Percentiles rank a stretch among this genome's conserved stretches.
Conservation (phyloP, 1,140 invertebrate species). For the Drosophila setifemur region DNA sequence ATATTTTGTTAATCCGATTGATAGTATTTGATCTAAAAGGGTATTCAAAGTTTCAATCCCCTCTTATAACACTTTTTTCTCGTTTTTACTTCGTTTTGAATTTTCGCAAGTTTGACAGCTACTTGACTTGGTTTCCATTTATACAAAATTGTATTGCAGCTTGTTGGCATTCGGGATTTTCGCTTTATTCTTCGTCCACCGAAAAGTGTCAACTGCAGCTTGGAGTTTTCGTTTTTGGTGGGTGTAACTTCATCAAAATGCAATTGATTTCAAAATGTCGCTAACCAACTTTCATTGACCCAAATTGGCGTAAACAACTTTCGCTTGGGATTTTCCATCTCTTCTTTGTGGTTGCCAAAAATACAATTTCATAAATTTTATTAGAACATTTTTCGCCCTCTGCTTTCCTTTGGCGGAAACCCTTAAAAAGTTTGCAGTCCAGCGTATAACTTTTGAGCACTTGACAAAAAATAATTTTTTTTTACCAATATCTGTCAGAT, state of each 20-base stretch:
- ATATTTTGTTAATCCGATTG: no score
- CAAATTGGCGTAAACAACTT: slow-evolving; percentile 73
- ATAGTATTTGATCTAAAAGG: no score
- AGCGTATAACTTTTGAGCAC: slow-evolving; percentile 44
- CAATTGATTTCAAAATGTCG: slow-evolving; percentile 67
- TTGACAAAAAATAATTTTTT: slow-evolving; percentile 44
- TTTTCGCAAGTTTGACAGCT: slow-evolving; percentile 16
- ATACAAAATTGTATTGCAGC: slow-evolving; percentile 67
- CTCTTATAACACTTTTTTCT: slow-evolving; percentile 2
- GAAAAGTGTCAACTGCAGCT: slow-evolving; percentile 48
- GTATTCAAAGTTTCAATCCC: slow-evolving; percentile 23
- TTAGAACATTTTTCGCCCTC: slow-evolving; percentile 25
- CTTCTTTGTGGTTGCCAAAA: slow-evolving; percentile 32
- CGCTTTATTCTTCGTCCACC: slow-evolving; percentile 33
- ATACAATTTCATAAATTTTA: slow-evolving; percentile 78
- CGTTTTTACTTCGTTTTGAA: slow-evolving; percentile 4
- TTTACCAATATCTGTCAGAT: slow-evolving; percentile 52
- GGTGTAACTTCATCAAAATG: slow-evolving; percentile 68
- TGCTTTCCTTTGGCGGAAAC: background rate
- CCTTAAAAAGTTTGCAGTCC: slow-evolving; percentile 45
- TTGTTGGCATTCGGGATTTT: slow-evolving; percentile 31
- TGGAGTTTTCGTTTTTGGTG: background rate
- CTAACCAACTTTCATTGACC: slow-evolving; percentile 66
- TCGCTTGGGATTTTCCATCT: slow-evolving; percentile 41
- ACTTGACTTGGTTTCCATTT: slow-evolving; percentile 62